Evolutionary conservation across 2,113 vertebrate genomes (phyloP).

Genomic region (Rhipidura dahli): DNA sequence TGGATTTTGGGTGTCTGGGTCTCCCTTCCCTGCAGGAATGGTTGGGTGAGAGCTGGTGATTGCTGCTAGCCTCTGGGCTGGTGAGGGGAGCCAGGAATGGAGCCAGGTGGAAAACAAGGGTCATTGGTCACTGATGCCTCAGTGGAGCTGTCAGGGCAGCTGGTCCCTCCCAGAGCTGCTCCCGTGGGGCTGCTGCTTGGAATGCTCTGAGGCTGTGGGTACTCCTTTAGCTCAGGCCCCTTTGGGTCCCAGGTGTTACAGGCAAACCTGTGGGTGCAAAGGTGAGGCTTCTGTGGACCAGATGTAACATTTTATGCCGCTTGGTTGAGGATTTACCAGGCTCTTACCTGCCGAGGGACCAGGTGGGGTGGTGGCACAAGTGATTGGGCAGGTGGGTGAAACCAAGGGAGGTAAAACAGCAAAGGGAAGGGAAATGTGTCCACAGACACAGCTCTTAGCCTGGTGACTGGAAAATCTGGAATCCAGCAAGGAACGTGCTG

Average conservation of each 20-base stretch:
- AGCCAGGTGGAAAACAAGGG: background rate
- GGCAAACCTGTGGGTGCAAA: background rate
- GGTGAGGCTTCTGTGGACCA: background rate
- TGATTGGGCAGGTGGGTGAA: background rate
- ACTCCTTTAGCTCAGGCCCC: background rate
- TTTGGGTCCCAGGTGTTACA: background rate
- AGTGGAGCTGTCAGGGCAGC: background rate
- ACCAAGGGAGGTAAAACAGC: rapidly evolving
- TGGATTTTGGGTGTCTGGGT: rapidly evolving
- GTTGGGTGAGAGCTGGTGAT: background rate
- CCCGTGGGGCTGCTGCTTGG: background rate
- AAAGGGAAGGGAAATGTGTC: background rate
- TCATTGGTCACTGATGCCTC: background rate
- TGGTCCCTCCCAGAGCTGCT: background rate
- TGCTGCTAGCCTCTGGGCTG: background rate
- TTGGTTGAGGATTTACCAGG: rapidly evolving
- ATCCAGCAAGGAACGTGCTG: background rate
- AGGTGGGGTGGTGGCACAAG: background rate
- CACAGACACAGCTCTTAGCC: rapidly evolving
- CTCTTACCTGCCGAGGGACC: background rate
- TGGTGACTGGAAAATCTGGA: background rate
- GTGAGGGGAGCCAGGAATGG: rapidly evolving
- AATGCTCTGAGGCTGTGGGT: rapidly evolving
- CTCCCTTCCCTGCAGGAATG: background rate
- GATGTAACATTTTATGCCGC: rapidly evolving